Evolutionary conservation across 1,140 invertebrate genomes (phyloP).

Genomic region (Platyscapa corneri): DNA sequence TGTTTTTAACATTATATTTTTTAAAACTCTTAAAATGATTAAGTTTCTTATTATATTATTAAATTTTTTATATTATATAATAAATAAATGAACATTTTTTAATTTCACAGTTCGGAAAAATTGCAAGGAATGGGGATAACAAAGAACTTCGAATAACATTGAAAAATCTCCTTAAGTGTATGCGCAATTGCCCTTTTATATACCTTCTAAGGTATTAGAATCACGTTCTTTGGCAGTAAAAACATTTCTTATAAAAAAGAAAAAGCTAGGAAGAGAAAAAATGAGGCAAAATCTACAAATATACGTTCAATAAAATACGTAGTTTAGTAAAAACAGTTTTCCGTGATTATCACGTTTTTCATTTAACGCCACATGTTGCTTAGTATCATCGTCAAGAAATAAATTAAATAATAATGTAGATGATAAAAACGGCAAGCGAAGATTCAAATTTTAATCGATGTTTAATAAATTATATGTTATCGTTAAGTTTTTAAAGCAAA

Average conservation of each 20-base stretch:
- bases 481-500: not conserved
- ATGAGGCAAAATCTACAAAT: not conserved
- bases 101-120: not conserved
- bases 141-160: slow-evolving; percentile 6
- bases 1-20: no score
- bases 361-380: not conserved
- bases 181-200: not conserved
- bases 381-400: not conserved
- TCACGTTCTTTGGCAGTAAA: not conserved
- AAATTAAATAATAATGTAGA: not conserved
- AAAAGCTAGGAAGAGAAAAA: not conserved
- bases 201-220: not conserved
- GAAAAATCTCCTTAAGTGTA: not conserved
- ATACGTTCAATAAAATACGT: not conserved
- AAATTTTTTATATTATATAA: not conserved
- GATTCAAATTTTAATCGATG: no score
- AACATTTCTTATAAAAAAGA: not conserved
- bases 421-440: no score
- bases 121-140: not conserved
- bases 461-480: not conserved
- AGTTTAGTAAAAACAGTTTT: not conserved
- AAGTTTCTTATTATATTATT: no score
- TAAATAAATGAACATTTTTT: not conserved
- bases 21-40: no score
- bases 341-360: not conserved